Conservation (phyloP, 1,140 invertebrate species). For the Conus ventricosus region DNA sequence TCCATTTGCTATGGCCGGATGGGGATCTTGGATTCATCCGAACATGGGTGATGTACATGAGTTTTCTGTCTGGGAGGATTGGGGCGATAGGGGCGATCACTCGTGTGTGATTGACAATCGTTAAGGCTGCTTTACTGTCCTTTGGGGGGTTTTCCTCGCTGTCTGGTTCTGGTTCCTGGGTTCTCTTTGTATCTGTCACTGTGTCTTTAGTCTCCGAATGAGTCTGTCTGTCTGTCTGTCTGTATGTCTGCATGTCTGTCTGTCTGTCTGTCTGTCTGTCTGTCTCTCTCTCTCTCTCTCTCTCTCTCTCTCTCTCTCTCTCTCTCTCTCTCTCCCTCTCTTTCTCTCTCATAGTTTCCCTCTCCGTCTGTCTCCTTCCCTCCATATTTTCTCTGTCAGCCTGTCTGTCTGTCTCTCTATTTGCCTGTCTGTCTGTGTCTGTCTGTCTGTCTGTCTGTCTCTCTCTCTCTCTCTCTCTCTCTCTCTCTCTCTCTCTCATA, state of each 20-base stretch:
- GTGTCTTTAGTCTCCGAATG: not conserved
- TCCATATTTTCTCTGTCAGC: not conserved
- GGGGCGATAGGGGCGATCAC: too few species aligned
- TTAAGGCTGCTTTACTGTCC: too few species aligned
- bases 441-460: too few species aligned
- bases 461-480: slow-evolving; percentile 3
- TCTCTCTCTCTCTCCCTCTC: slow-evolving; percentile 11
- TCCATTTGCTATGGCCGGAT: too few species aligned
- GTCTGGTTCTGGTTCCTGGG: not conserved
- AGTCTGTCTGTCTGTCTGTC: not conserved
- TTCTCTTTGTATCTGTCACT: not conserved
- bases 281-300: not conserved
- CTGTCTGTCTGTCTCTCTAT: too few species aligned
- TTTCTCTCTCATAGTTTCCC: not conserved
- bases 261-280: not conserved
- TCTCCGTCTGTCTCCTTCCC: not conserved
- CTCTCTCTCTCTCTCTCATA: slow-evolving; percentile 3
- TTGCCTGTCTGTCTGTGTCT: too few species aligned
- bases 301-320: slow-evolving; percentile 10
- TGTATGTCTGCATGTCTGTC: not conserved
- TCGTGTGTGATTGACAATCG: too few species aligned
- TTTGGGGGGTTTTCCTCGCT: not conserved
- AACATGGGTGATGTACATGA: too few species aligned
- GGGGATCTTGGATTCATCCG: too few species aligned
- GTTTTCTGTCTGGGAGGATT: too few species aligned